Evolutionary conservation across 1,140 invertebrate genomes (phyloP).

Genomic region (Proctacanthus coquilletti): DNA sequence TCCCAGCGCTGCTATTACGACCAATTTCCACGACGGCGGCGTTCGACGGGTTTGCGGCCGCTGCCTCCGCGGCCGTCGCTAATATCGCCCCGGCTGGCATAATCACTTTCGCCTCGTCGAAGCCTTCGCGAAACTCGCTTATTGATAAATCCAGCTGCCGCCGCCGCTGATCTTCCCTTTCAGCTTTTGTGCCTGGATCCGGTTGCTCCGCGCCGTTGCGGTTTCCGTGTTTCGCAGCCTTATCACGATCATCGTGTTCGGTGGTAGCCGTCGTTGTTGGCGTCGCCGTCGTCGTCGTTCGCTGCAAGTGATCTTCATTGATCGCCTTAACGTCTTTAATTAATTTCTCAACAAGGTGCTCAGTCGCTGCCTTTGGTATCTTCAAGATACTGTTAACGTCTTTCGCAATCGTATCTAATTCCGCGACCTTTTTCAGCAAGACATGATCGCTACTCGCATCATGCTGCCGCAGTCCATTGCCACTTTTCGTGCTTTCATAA

Average conservation of each 20-base stretch:
- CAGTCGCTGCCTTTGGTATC: not conserved
- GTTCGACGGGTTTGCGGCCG: too few relatives aligned
- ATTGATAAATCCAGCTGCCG: too few relatives aligned
- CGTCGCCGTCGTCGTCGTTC: too few relatives aligned
- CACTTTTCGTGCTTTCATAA: not conserved
- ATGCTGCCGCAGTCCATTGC: not conserved
- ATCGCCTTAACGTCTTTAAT: not conserved
- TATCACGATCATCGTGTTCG: too few relatives aligned
- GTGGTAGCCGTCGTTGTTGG: too few relatives aligned
- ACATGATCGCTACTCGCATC: too few relatives aligned
- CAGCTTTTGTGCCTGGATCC: too few relatives aligned
- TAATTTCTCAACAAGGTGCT: not conserved
- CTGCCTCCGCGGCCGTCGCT: not conserved
- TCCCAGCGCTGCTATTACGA: not conserved
- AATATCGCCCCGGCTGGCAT: not conserved
- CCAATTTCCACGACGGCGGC: not conserved
- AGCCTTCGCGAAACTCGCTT: too few relatives aligned
- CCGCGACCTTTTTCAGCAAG: not conserved
- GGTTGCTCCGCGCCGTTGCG: too few relatives aligned
- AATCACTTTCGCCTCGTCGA: not conserved
- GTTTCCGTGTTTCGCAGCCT: too few relatives aligned
- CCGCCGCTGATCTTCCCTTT: too few relatives aligned
- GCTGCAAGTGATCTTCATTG: not conserved
- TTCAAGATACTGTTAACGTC: not conserved
- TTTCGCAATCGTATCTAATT: not conserved